These are phyloP conservation scores for Drymodes brunneopygia DNA, from an alignment of 2,113 vertebrate genomes.

Conservation along the genomic window DNA sequence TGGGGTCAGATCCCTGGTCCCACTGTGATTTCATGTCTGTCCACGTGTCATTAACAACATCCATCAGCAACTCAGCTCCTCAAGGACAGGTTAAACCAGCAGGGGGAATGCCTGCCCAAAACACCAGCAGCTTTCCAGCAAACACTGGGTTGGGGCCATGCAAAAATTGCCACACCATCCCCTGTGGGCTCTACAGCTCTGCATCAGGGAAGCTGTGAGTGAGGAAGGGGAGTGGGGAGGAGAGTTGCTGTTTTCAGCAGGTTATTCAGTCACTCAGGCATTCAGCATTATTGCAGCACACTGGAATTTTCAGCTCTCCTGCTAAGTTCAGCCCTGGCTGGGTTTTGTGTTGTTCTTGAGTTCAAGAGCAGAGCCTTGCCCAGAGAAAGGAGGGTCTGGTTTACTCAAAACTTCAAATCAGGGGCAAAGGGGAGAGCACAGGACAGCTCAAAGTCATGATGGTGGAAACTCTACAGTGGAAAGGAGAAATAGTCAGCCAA, in stretches of 20 bases:
- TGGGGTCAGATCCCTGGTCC: neutral
- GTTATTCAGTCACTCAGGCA: neutral
- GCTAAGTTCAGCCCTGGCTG: neutral
- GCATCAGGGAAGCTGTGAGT: neutral
- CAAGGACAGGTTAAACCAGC: neutral
- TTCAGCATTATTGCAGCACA: neutral
- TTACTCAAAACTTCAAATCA: neutral
- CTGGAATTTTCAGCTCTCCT: conserved; percentile 21
- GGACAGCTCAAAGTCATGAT: neutral
- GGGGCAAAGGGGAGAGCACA: neutral
- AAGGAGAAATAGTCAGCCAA: neutral
- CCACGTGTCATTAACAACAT: neutral
- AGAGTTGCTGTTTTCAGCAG: neutral
- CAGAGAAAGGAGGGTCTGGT: neutral
- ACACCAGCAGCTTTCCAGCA: neutral
- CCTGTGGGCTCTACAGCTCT: neutral
- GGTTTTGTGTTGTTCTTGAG: neutral
- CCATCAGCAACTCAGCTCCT: neutral
- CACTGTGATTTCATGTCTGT: fast-evolving
- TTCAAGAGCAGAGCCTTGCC: neutral
- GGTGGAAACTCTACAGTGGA: neutral
- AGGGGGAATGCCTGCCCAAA: neutral
- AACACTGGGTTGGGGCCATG: fast-evolving
- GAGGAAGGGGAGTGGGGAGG: neutral
- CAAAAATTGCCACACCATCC: neutral